Base-by-base conservation (phyloP, 2,113 vertebrate genomes). In the Himantopus leucocephalus region DNA sequence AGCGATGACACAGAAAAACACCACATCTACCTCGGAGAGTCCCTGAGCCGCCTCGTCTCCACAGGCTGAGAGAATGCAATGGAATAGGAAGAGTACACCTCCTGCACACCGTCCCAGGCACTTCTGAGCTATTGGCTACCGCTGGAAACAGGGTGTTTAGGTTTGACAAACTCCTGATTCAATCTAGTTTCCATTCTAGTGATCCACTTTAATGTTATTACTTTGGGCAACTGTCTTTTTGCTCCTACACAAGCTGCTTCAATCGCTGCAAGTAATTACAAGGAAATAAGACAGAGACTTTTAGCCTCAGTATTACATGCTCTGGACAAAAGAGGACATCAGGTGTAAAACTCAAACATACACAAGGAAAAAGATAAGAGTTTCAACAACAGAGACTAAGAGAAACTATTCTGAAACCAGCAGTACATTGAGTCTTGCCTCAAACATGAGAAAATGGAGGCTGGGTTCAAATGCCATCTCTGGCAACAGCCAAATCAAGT, bases 1-100 rank as follows among this genome's bases (percentile, higher is more conserved):
- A 56, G 34, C 43, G 60, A 37, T 1, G 4, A 90, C 50, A 66
- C 53, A 73, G 27, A 80, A 77, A 58, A 80, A 2, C 50, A 82
- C 23, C 14, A 22, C 22, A n/a, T 41, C 37, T 39, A 30, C 55
- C 47, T 26, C 0, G 0, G 8, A 70, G 37, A 80, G 52, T 48
- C n/a, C 72, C 45, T 0, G 5, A 66, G 37, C 11, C 41, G 35
- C 32, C 34, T 14, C 0, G 0, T 48, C 34, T 73, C 27, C 32
- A 35, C 17, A 55, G 15, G 58, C 17, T 48, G 52, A 52, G 17
- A 41, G 10, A 82, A 47, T 6, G 10, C 4, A 75, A 64, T 5
- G 12, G 37, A 58, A 90, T 1, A 39, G 78, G 52, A 75, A 59
- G 13, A 47, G 26, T 47, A 20, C 14, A n/a, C 13, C 58, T 71